These are phyloP conservation scores for Hirudo medicinalis DNA, from an alignment of 1,140 invertebrate genomes.

Conservation along the genomic window DNA sequence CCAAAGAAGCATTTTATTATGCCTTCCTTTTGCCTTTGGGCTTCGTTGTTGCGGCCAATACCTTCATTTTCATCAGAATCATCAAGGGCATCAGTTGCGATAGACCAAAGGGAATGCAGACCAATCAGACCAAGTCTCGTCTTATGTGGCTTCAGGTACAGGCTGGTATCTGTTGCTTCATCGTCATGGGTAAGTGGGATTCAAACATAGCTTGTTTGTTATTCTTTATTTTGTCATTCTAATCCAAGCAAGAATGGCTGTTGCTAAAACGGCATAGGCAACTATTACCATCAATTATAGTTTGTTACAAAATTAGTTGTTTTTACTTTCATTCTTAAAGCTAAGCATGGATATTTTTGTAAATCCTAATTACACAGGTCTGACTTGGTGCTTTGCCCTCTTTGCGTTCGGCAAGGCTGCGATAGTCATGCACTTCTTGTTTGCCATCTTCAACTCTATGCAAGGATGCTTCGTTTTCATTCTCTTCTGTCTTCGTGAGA, in stretches of 20 bases:
- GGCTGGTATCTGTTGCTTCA: constrained; percentile 41
- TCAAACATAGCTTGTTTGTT: too few species aligned
- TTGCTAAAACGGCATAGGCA: too few species aligned
- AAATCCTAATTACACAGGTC: background rate
- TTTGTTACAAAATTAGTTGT: too few species aligned
- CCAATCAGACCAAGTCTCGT: constrained; percentile 35
- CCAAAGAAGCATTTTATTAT: constrained; percentile 37
- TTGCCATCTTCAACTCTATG: constrained; percentile 36
- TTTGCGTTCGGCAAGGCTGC: constrained; percentile 5
- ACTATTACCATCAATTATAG: too few species aligned
- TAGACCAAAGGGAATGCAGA: constrained; percentile 30
- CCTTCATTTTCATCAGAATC: constrained; percentile 37
- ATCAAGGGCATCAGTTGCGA: constrained; percentile 37
- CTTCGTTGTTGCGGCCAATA: constrained; percentile 38
- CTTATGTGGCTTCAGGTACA: constrained; percentile 37
- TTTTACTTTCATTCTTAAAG: too few species aligned
- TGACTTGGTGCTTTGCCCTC: constrained; percentile 8
- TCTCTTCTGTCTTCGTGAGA: constrained; percentile 37
- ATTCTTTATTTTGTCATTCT: too few species aligned
- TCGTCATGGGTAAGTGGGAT: constrained; percentile 33
- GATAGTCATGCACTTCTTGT: constrained; percentile 1
- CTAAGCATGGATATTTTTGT: too few species aligned
- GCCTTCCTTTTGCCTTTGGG: constrained; percentile 40
- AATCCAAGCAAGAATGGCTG: too few species aligned
- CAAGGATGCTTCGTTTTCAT: constrained; percentile 47